Evolutionary conservation across 2,113 vertebrate genomes (phyloP).

Genomic region (Danio rerio): DNA sequence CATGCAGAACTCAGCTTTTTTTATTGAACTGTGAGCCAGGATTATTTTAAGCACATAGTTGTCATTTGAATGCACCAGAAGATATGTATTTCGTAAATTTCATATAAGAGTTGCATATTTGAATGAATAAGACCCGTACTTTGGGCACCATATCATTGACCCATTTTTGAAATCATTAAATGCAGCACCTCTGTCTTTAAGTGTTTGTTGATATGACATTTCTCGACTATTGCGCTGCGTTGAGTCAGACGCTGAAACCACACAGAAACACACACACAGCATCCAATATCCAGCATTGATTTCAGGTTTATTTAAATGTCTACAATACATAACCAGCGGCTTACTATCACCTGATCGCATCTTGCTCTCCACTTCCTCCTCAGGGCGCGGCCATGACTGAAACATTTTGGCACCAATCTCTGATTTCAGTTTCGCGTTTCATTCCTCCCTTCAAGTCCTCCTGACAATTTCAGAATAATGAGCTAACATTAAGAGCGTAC

Average conservation of each 20-base stretch:
- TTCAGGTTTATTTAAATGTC: conserved; percentile 5
- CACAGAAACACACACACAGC: background rate
- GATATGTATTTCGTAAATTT: background rate
- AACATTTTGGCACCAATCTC: background rate
- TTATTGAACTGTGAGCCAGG: too few relatives aligned
- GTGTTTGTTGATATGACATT: background rate
- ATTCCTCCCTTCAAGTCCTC: conserved; percentile 16
- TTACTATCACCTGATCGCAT: background rate
- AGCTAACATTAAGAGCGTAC: conserved; percentile 18
- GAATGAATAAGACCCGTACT: background rate
- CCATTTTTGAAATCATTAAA: background rate
- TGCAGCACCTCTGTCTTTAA: background rate
- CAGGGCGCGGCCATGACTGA: conserved; percentile 1
- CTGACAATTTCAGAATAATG: conserved; percentile 32
- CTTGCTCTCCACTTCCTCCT: conserved; percentile 5
- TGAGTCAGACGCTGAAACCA: conserved; percentile 13
- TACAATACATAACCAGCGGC: background rate
- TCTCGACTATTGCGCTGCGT: background rate
- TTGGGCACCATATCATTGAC: background rate
- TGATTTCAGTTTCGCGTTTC: conserved; percentile 3
- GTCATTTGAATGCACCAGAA: background rate
- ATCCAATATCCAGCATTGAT: background rate
- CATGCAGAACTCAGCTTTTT: too few relatives aligned
- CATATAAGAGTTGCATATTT: background rate
- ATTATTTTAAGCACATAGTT: too few relatives aligned